phyloP scores from a whole-genome alignment of 1,140 invertebrate genomes.

The Arion vulgaris region DNA sequence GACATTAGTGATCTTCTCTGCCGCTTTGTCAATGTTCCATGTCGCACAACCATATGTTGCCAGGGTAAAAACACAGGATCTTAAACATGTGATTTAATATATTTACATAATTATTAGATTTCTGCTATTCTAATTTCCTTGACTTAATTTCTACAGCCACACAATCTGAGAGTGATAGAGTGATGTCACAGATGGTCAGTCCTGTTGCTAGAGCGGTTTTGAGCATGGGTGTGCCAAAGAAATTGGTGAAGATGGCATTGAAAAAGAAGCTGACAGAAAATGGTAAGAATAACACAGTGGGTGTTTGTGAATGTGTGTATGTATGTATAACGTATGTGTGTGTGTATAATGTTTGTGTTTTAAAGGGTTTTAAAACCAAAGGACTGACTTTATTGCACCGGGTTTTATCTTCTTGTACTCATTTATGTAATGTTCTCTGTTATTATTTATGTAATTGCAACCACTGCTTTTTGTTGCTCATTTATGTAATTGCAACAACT shows the following conservation, averaged over 20 bases:
- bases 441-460: neutral
- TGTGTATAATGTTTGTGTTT: neutral
- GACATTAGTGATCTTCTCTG: no score
- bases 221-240: constrained; percentile 45
- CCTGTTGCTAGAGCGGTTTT: constrained; percentile 45
- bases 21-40: no score
- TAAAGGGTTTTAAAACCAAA: neutral
- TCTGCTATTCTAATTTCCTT: neutral
- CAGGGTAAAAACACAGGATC: no score
- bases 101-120: no score
- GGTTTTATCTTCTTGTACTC: no score
- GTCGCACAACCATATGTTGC: no score
- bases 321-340: no score
- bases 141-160: neutral
- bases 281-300: constrained; percentile 33
- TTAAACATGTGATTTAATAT: no score
- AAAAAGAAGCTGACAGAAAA: constrained; percentile 42
- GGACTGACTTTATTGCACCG: neutral
- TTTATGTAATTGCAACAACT: neutral
- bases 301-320: no score
- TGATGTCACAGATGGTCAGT: constrained; percentile 48
- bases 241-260: constrained; percentile 44
- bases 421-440: neutral
- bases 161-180: constrained; percentile 41
- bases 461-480: neutral